Evolutionary conservation across 2,888 invertebrate genomes (phyloP), one percentile per base, ranked within the genome.

Genomic region (Merodon equestris): DNA sequence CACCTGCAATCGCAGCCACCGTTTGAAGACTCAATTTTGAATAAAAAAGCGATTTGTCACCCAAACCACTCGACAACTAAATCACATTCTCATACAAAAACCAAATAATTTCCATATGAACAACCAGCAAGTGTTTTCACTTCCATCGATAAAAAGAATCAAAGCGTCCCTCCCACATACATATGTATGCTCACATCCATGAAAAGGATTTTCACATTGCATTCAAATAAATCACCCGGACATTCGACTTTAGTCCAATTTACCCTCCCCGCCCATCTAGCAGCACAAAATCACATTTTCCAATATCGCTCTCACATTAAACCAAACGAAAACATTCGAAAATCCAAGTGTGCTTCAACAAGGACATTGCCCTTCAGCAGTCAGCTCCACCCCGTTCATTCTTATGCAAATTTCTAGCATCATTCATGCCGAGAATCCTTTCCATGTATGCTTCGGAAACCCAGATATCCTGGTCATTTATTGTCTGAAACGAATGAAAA

Each of bases 391-490:
- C 42, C 45, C 4, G 14, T 36, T 13, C 47, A 75, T 75, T 70
- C 57, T 57, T 70, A 75, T 75, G 75, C 70, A 70, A 75, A 75
- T 75, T 68, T 38, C 19, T 38, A 13, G 51, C 75, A 70, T 75
- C 63, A 75, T 75, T 75, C 70, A 70, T 75, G 27, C 63, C 18
- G 58, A 48, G 63, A 75, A 75, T 75, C 75, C 53, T 36, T 56
- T 66, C 51, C 38, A 48, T 48, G 42, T 61, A 17, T 36, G 14
- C 56, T 53, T 27, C 27, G 27, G 27, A 27, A 36, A 53, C 45
- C 51, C 34, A 63, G 57, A 47, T 50, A 58, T 58, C 14, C 14
- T 61, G 56, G 51, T 36, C 74, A 63, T 68, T 68, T 63, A 70
- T 57, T 53, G 57, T 42, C 57, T 18, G 44, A 45, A 13, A 13